Conservation (phyloP, 2,797 vertebrate species). For the Fistularia commersonii region DNA sequence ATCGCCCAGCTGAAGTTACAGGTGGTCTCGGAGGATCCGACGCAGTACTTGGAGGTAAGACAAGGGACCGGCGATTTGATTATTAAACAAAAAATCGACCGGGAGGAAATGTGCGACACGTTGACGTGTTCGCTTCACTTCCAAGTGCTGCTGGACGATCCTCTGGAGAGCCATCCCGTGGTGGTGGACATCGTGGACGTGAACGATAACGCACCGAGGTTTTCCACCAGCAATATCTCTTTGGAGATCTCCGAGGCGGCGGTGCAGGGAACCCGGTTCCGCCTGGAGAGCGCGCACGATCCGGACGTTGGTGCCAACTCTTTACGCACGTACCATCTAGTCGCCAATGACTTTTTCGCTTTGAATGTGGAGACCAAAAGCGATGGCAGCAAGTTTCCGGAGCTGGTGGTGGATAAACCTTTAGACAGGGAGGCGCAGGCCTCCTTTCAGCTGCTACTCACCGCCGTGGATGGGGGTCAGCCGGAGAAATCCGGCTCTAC, state of each 20-base stretch:
- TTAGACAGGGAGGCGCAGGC: conserved; percentile 88
- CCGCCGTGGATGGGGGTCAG: conserved; percentile 87
- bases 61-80: conserved; percentile 82
- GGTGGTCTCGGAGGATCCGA: conserved; percentile 79
- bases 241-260: conserved; percentile 89
- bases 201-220: conserved; percentile 92
- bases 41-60: conserved; percentile 85
- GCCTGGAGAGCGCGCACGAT: conserved; percentile 91
- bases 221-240: conserved; percentile 80
- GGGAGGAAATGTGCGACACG: conserved; percentile 86
- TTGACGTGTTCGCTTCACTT: conserved; percentile 80
- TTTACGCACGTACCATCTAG: conserved; percentile 85
- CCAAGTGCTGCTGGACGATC: conserved; percentile 84
- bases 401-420: conserved; percentile 85
- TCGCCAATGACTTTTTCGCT: conserved; percentile 80
- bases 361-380: conserved; percentile 86
- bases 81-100: conserved; percentile 87
- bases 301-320: conserved; percentile 92
- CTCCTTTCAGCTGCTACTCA: conserved; percentile 84
- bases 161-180: conserved; percentile 84
- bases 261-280: conserved; percentile 81
- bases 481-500: conserved; percentile 86
- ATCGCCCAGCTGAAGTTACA: conserved; percentile 79
- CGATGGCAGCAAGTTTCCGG: conserved; percentile 90
- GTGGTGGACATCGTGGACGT: conserved; percentile 89